These are phyloP conservation scores for Campaea margaritaria DNA, from an alignment of 2,888 invertebrate genomes.

Conservation along the genomic window DNA sequence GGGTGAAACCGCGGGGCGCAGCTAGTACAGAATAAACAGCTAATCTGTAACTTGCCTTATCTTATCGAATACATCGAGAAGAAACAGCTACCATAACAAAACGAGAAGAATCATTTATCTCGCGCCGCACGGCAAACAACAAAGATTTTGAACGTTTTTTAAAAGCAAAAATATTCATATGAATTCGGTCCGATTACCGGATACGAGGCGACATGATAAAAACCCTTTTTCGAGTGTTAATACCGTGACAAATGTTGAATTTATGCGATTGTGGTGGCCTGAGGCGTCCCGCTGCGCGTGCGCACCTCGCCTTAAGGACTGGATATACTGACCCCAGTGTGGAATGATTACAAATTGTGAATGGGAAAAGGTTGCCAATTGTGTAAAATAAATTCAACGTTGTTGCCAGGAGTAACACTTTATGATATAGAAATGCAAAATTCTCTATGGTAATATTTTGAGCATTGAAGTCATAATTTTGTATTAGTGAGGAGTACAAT, in stretches of 20 bases:
- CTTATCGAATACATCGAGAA: slow-evolving; percentile 23
- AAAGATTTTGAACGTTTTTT: slow-evolving; percentile 55
- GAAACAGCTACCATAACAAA: slow-evolving; percentile 39
- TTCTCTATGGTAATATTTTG: no score
- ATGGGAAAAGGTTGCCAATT: slow-evolving; percentile 27
- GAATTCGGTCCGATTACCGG: slow-evolving; percentile 73
- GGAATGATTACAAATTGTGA: slow-evolving; percentile 49
- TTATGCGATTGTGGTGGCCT: slow-evolving; percentile 78
- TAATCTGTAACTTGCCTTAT: slow-evolving; percentile 19
- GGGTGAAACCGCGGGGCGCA: no score
- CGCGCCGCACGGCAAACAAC: slow-evolving; percentile 61
- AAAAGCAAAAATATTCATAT: slow-evolving; percentile 66
- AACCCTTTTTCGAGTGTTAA: slow-evolving; percentile 83
- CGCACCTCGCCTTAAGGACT: slow-evolving; percentile 52
- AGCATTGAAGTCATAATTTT: no score
- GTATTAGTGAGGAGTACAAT: no score
- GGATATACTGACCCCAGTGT: slow-evolving; percentile 48
- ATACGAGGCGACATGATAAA: slow-evolving; percentile 82
- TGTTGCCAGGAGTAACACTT: neutral
- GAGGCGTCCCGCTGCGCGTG: slow-evolving; percentile 70
- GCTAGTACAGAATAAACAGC: neutral
- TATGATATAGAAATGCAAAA: no score
- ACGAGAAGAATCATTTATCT: slow-evolving; percentile 37
- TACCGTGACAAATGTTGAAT: slow-evolving; percentile 84
- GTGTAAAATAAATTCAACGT: neutral